Evolutionary conservation across 2,113 vertebrate species (phyloP).

Genomic region (Coptodon bakossiorum): DNA sequence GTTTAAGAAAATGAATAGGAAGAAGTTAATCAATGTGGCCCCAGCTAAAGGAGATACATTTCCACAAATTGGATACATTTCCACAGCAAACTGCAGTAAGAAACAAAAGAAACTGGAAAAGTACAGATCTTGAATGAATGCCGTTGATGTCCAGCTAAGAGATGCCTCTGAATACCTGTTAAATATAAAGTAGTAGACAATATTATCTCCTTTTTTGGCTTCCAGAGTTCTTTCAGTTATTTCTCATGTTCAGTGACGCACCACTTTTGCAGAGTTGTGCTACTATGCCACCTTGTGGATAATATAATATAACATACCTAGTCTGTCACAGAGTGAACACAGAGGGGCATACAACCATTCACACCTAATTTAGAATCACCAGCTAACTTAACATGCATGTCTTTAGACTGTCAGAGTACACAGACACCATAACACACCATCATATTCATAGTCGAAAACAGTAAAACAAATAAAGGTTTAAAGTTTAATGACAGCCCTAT

Average conservation of each 20-base stretch:
- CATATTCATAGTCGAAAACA: not conserved
- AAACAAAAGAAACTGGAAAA: not conserved
- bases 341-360: not conserved
- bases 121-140: not conserved
- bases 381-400: not conserved
- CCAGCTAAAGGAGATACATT: not conserved
- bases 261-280: not conserved
- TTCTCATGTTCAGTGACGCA: not conserved
- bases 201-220: not conserved
- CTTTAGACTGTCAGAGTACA: not conserved
- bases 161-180: not conserved
- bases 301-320: not conserved
- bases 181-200: not conserved
- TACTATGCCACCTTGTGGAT: constrained; percentile 36
- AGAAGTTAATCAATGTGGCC: not conserved
- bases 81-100: not conserved
- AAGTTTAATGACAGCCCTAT: not conserved
- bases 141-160: not conserved
- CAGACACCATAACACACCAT: not conserved
- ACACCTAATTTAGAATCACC: not conserved
- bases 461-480: not conserved
- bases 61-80: not conserved
- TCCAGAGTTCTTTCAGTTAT: not conserved
- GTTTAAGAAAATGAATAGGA: not conserved
- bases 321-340: not conserved